phyloP scores from a whole-genome alignment of 2,888 invertebrate species.

The Nasonovia ribisnigri region DNA sequence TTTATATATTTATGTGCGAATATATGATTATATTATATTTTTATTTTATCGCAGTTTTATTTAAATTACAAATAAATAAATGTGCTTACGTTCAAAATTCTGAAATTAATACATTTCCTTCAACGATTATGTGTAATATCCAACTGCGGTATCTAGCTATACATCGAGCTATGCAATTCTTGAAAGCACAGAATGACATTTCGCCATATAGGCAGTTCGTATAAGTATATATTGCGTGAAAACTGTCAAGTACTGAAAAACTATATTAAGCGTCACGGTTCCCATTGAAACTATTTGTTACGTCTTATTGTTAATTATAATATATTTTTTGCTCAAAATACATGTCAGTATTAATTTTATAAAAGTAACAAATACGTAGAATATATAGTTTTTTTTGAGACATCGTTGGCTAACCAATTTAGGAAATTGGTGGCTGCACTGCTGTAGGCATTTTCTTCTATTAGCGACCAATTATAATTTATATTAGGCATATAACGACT shows the following conservation, averaged over 20 bases:
- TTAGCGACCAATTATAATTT: background rate
- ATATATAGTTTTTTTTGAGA: background rate
- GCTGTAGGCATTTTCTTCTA: background rate
- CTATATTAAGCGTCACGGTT: background rate
- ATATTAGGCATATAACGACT: background rate
- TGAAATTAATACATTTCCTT: background rate
- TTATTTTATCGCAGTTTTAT: background rate
- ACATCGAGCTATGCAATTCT: background rate
- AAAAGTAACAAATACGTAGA: background rate
- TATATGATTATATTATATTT: too few species aligned
- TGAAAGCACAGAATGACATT: background rate
- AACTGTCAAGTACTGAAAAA: background rate
- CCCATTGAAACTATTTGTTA: background rate
- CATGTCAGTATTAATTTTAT: background rate
- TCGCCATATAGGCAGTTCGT: too few species aligned
- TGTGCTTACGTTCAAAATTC: background rate
- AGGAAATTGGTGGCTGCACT: background rate
- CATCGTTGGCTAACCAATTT: background rate
- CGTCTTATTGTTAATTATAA: background rate
- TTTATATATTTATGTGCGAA: background rate
- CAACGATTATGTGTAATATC: background rate
- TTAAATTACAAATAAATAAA: background rate
- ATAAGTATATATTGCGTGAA: background rate
- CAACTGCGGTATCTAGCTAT: background rate
- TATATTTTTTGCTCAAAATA: background rate